Conservation (phyloP, 2,797 vertebrate genomes). For the Serranus cabrilla region DNA sequence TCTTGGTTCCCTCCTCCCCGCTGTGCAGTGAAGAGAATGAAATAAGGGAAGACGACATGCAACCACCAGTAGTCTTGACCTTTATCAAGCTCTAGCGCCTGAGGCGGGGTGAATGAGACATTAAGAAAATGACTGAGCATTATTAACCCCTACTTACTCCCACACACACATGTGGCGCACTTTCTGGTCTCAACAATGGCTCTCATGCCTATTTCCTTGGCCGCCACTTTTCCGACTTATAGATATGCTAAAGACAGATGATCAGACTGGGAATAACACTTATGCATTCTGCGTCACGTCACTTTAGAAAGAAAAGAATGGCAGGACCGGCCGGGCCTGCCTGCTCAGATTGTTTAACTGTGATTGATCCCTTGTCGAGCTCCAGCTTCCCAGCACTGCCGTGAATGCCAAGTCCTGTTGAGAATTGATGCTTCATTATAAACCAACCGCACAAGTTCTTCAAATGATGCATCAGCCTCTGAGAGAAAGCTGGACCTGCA, state of each 20-base stretch:
- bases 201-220: slow-evolving; percentile 36
- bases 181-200: slow-evolving; percentile 41
- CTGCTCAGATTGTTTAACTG: slow-evolving; percentile 69
- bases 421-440: slow-evolving; percentile 71
- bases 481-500: slow-evolving; percentile 55
- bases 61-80: slow-evolving; percentile 83
- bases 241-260: slow-evolving; percentile 46
- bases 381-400: slow-evolving; percentile 58
- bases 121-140: slow-evolving; percentile 82
- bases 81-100: slow-evolving; percentile 78
- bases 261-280: slow-evolving; percentile 62
- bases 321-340: slow-evolving; percentile 45
- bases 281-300: slow-evolving; percentile 57
- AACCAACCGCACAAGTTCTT: slow-evolving; percentile 56
- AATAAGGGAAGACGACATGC: slow-evolving; percentile 74
- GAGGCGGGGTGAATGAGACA: slow-evolving; percentile 76
- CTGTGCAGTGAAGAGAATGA: slow-evolving; percentile 66
- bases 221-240: slow-evolving; percentile 48
- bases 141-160: slow-evolving; percentile 74
- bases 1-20: slow-evolving; percentile 25
- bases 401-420: slow-evolving; percentile 66
- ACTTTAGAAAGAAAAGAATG: slow-evolving; percentile 60
- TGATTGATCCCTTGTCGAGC: slow-evolving; percentile 72
- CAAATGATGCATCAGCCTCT: slow-evolving; percentile 62
- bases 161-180: slow-evolving; percentile 41